Base-by-base conservation (phyloP, 2,113 vertebrate genomes). In the Sprattus sprattus region DNA sequence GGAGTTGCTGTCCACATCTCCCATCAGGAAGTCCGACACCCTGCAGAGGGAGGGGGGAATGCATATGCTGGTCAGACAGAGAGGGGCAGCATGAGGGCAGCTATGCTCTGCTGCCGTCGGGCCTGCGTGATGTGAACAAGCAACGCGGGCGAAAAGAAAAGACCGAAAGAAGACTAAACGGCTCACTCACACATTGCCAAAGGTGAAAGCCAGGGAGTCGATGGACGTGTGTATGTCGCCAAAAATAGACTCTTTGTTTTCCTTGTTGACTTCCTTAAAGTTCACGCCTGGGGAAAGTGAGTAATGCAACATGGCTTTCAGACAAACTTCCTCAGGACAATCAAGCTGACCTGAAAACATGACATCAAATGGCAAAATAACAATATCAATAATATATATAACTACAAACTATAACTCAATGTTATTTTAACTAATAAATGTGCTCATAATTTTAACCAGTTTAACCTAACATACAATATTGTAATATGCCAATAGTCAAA, bases 1-100 rank as follows among this genome's bases (percentile, higher is more conserved):
- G 92, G 97, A 95, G 91, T 95, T 93, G 92, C 93, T 97, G 95
- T 98, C 96, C 95, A 97, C 96, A 97, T 99, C 98, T 97, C 97
- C 98, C 98, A 99, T 99, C 96, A 99, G 97, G 96, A 99, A 98
- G 94, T 97, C 97, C 94, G 98, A 99, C 94, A 99, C 96, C 94
- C 98, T 99, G 92, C 91, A 90, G 82, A 57, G 75, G 82, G n/a
- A 81, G 45, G 16, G 9, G 50, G 28, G 4, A 10, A 2, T 8
- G 13, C 11, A 2, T 3, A 13, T 2, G 32, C 1, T 39, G 28
- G 28, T 39, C 11, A 39, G 71, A 16, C 11, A 78, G 28, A 84
- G 46, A 39, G 1, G 25, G 25, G 44, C 9, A 49, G 25, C 15
- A 71, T n/a, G 57, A 22, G 44, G 82, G 83, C 82, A 60, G 5